Evolutionary conservation across 2,797 vertebrate species (phyloP).

Genomic region (Manis pentadactyla): DNA sequence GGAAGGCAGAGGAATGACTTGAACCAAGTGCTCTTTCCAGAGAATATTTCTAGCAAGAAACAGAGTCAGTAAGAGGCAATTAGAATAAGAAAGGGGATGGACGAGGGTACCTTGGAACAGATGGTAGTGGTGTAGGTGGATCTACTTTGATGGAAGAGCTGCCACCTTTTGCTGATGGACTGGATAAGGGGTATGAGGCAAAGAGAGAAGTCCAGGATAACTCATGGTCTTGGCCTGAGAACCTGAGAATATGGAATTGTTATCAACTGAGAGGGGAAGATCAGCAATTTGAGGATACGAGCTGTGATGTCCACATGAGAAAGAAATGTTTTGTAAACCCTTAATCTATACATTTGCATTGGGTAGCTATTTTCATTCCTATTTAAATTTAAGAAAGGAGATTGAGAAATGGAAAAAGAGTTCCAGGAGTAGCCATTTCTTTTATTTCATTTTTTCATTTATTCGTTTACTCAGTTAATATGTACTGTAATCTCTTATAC

Average conservation of each 20-base stretch:
- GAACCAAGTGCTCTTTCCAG: not conserved
- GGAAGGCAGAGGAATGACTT: not conserved
- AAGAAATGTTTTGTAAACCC: constrained; percentile 27
- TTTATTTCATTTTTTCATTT: not conserved
- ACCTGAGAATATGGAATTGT: not conserved
- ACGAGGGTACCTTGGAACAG: not conserved
- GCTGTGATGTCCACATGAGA: not conserved
- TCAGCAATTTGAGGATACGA: not conserved
- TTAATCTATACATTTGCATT: not conserved
- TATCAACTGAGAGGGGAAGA: not conserved
- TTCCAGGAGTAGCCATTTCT: not conserved
- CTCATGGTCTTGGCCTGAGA: not conserved
- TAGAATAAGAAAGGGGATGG: not conserved
- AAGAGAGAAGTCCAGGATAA: not conserved
- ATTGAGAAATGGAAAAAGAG: constrained; percentile 15
- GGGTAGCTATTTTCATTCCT: constrained; percentile 53
- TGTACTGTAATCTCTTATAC: not conserved
- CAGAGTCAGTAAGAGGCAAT: not conserved
- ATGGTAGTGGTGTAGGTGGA: not conserved
- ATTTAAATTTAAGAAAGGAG: constrained; percentile 61
- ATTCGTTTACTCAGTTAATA: constrained; percentile 12
- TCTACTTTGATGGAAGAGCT: not conserved
- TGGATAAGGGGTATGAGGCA: not conserved
- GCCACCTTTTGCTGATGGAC: not conserved
- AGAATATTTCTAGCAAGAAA: not conserved